Evolutionary conservation across 1,140 invertebrate genomes (phyloP).

Genomic region (Harpegnathos saltator): DNA sequence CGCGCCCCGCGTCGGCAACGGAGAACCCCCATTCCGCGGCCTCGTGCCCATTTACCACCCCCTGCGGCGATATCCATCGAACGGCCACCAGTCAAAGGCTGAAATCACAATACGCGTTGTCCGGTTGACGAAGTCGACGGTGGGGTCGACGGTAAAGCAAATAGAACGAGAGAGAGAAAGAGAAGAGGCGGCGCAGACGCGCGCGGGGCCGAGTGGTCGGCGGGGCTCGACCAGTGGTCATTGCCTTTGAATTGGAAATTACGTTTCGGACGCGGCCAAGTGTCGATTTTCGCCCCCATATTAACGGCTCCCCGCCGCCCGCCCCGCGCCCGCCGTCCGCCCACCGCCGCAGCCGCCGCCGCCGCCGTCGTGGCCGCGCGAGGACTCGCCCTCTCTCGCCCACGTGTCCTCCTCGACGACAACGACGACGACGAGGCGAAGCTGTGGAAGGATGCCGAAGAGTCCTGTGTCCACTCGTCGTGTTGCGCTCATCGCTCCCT

Average conservation of each 20-base stretch:
- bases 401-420: neutral
- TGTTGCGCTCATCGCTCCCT: too few relatives aligned
- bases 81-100: conserved; percentile 84
- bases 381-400: neutral
- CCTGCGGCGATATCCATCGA: conserved; percentile 78
- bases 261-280: conserved; percentile 79
- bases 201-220: conserved; percentile 55
- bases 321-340: too few relatives aligned
- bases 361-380: neutral
- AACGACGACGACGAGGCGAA: neutral
- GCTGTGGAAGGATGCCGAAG: neutral
- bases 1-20: conserved; percentile 39
- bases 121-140: conserved; percentile 82
- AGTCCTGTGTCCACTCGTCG: too few relatives aligned
- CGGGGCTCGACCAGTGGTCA: conserved; percentile 78
- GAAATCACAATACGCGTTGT: conserved; percentile 86
- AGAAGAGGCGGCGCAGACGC: conserved; percentile 51
- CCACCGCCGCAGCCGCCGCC: neutral
- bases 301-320: conserved; percentile 56
- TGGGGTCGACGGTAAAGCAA: conserved; percentile 79
- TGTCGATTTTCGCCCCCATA: conserved; percentile 80
- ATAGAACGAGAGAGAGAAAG: conserved; percentile 76
- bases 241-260: conserved; percentile 85
- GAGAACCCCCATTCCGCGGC: conserved; percentile 11
- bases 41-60: conserved; percentile 63